Evolutionary conservation across 2,888 invertebrate species (phyloP), one percentile per base, ranked within the genome.

Genomic region (Caenorhabditis sp.): DNA sequence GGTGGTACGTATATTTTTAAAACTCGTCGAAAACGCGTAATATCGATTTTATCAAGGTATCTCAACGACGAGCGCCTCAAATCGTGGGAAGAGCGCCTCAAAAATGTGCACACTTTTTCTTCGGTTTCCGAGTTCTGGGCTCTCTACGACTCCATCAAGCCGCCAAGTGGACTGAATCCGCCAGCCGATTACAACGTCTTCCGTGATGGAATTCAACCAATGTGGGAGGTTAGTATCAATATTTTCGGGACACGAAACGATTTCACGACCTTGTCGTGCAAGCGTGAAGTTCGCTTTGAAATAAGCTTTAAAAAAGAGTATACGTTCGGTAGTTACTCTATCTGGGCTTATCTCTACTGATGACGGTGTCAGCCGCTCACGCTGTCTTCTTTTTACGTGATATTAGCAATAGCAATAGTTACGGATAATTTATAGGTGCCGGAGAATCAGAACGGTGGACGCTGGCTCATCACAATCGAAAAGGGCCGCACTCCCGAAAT

Each of bases 41-140:
- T 46, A 39, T 30, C 35, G 17, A 50, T 27, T 52, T 22, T 26
- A n/a, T 62, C 11, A n/a, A 71, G 83, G 83, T 82, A 82, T 30
- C 78, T 83, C 35, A 79, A 66, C 30, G 83, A 82, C 56, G 76
- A 82, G 13, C 63, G 81, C 5, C 35, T 70, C 39, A 59, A 59
- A 41, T 93, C 93, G 88, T 99, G 98, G 98, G 94, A 95, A 89
- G 94, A 95, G 85, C 95, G 95, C 91, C 93, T 95, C 89, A 94
- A 95, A 89, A 94, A 95, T 90, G 93, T 99, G 62, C 94, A 95
- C 63, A 94, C 94, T 81, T 96, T 99, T 90, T 93, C 94, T 89
- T 95, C 95, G 13, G 96, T 96, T 30, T 98, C 99, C 92, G 97
- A 98, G 91, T 99, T 99, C 90, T 99, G 98, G 98, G 95, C 95